Percentiles rank a stretch among this genome's conserved stretches.
Conservation (phyloP, 2,797 vertebrate genomes). For the Geotrypetes seraphini region DNA sequence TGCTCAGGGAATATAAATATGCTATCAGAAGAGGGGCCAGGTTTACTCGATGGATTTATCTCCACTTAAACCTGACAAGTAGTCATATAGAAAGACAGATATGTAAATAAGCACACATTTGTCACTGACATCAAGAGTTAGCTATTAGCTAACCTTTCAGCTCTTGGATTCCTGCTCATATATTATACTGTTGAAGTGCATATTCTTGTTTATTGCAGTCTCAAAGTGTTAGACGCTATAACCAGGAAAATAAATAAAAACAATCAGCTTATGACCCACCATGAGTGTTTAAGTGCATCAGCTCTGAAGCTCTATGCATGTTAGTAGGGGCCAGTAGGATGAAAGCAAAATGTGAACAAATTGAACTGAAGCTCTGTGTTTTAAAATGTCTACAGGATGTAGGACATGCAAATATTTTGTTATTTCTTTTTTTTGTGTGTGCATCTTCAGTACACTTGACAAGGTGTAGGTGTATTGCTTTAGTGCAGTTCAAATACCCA, state of each 20-base stretch:
- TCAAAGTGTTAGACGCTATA: not conserved
- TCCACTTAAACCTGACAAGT: not conserved
- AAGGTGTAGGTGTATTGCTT: too few species aligned
- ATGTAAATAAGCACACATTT: not conserved
- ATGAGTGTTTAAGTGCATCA: too few species aligned
- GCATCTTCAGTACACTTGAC: too few species aligned
- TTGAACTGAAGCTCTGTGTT: too few species aligned
- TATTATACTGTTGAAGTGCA: not conserved
- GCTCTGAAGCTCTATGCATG: too few species aligned
- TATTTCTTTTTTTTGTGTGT: too few species aligned
- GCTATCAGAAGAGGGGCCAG: not conserved
- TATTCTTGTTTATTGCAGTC: not conserved
- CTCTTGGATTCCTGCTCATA: not conserved
- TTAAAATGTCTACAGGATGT: too few species aligned
- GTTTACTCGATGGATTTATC: slow-evolving; percentile 11
- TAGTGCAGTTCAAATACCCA: too few species aligned
- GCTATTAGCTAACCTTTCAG: not conserved
- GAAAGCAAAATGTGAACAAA: too few species aligned
- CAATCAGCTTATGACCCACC: not conserved
- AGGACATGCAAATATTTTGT: too few species aligned
- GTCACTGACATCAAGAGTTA: not conserved
- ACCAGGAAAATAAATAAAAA: not conserved
- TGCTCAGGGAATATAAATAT: slow-evolving; percentile 13
- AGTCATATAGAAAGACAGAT: not conserved
- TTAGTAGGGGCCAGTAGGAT: too few species aligned